Percentiles rank a stretch among this genome's conserved stretches.
phyloP scores from a whole-genome alignment of 2,888 invertebrate genomes.

The Rhaphigaster nebulosa region DNA sequence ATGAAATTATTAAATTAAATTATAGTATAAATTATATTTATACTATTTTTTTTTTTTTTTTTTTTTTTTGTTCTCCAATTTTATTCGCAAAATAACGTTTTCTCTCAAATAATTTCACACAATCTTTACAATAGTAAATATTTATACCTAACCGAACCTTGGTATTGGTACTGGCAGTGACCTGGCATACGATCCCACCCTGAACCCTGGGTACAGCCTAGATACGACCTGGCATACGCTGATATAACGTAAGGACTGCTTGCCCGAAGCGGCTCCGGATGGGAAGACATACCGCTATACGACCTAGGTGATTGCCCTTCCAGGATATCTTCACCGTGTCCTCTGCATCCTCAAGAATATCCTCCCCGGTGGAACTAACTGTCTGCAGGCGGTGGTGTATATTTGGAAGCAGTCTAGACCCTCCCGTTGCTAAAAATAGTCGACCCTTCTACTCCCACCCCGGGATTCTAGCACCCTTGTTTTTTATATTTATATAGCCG shows the following conservation, averaged over 20 bases:
- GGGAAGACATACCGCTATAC: background rate
- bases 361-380: background rate
- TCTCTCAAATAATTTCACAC: no score
- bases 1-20: no score
- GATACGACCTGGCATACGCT: background rate
- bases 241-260: background rate
- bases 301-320: slow-evolving; percentile 21
- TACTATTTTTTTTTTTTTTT: no score
- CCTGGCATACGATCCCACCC: no score
- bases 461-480: background rate
- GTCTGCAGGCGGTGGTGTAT: background rate
- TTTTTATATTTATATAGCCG: background rate
- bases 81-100: no score
- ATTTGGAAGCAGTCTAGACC: slow-evolving; percentile 28
- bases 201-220: background rate
- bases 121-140: no score
- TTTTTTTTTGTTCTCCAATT: no score
- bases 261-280: background rate
- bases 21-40: no score
- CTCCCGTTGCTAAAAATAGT: background rate
- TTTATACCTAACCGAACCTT: no score
- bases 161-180: no score
- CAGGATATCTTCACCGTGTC: slow-evolving; percentile 20
- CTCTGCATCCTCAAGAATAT: background rate
- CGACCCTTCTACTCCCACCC: background rate